Evolutionary conservation across 2,797 vertebrate genomes (phyloP).

Genomic region (Cryptoprocta ferox): DNA sequence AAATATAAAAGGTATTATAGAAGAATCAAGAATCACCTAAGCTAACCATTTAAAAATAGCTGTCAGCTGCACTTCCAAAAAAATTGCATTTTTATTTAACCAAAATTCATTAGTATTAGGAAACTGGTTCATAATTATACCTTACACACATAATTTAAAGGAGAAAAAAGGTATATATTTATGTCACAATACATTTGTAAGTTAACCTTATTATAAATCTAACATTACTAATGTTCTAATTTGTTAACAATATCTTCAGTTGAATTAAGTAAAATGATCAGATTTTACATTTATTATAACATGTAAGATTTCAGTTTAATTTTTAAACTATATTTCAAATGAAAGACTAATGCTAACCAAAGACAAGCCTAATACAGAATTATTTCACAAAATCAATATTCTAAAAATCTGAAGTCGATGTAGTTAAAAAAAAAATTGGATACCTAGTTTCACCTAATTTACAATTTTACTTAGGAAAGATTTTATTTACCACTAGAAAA

Average conservation of each 20-base stretch:
- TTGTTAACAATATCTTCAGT: constrained; percentile 47
- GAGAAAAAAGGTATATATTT: constrained; percentile 10
- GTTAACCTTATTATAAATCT: constrained; percentile 33
- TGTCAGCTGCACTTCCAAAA: neutral
- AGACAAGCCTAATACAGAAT: neutral
- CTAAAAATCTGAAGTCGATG: constrained; percentile 14
- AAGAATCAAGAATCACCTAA: neutral
- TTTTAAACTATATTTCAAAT: constrained; percentile 6
- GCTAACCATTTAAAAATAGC: constrained; percentile 47
- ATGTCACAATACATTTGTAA: neutral
- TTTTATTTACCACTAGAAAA: constrained; percentile 41
- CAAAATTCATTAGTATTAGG: constrained; percentile 38
- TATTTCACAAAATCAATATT: constrained; percentile 41
- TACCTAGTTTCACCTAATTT: neutral
- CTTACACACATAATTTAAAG: neutral
- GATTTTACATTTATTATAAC: neutral
- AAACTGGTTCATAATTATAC: constrained; percentile 43
- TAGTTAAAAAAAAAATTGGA: neutral
- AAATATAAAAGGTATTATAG: neutral
- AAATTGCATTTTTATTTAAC: constrained; percentile 46
- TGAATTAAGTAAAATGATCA: constrained; percentile 38
- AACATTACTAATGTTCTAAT: neutral
- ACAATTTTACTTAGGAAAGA: neutral
- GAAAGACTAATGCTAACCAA: constrained; percentile 36
- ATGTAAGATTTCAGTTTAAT: neutral